Conservation (phyloP, 1,140 invertebrate genomes). For the Dendroctonus valens region DNA sequence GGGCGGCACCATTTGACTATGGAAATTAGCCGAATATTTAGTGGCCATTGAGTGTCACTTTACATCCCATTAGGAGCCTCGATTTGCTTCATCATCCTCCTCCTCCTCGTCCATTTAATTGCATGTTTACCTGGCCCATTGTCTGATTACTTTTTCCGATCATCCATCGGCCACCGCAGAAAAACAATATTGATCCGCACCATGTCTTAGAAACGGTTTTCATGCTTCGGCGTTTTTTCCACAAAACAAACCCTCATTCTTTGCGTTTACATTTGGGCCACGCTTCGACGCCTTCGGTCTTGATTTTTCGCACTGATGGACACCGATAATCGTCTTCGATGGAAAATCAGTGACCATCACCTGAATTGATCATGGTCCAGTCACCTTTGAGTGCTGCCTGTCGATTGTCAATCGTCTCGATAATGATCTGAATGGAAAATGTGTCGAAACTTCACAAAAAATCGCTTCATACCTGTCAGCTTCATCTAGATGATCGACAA, state of each 20-base stretch:
- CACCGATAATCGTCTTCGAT: slow-evolving; percentile 1
- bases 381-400: slow-evolving; percentile 8
- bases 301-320: slow-evolving; percentile 20
- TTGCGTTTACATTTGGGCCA: slow-evolving; percentile 11
- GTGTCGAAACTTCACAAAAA: too few relatives aligned
- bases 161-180: slow-evolving; percentile 7
- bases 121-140: slow-evolving; percentile 23
- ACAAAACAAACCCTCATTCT: slow-evolving; percentile 9
- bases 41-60: too few relatives aligned
- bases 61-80: too few relatives aligned
- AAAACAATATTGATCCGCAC: slow-evolving; percentile 21
- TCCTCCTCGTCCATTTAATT: slow-evolving; percentile 25
- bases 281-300: slow-evolving; percentile 7
- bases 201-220: slow-evolving; percentile 6
- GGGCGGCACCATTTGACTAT: too few relatives aligned
- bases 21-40: too few relatives aligned
- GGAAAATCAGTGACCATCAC: slow-evolving; percentile 25
- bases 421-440: too few relatives aligned
- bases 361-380: slow-evolving; percentile 4
- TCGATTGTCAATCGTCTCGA: too few relatives aligned
- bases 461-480: too few relatives aligned
- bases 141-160: slow-evolving; percentile 5
- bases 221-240: slow-evolving; percentile 21
- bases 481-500: too few relatives aligned
- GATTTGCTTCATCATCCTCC: background rate